phyloP scores from a whole-genome alignment of 2,113 vertebrate genomes.

The Myotis davidii region DNA sequence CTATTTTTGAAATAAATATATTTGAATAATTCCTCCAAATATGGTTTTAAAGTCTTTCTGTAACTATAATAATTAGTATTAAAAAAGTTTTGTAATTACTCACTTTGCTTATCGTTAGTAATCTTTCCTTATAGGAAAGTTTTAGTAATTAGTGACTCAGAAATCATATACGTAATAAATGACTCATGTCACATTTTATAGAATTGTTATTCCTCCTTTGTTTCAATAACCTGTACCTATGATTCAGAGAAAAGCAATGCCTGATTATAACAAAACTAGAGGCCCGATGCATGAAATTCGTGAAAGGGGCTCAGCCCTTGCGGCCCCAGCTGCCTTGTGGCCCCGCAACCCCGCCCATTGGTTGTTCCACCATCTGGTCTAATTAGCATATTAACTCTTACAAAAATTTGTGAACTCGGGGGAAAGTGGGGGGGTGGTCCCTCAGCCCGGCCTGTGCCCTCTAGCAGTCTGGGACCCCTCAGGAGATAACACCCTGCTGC shows the following conservation, averaged over 20 bases:
- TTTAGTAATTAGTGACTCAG: constrained; percentile 78
- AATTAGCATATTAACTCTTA: too few relatives aligned
- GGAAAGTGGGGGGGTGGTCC: too few relatives aligned
- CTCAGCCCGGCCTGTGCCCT: too few relatives aligned
- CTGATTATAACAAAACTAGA: constrained; percentile 33
- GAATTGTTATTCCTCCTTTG: constrained; percentile 63
- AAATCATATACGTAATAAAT: constrained; percentile 52
- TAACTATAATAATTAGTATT: constrained; percentile 45
- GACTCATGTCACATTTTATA: constrained; percentile 74
- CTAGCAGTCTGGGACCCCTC: too few relatives aligned
- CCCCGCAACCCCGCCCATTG: too few relatives aligned
- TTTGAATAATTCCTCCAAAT: constrained; percentile 43
- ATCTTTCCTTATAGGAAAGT: constrained; percentile 75
- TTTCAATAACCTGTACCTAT: constrained; percentile 64
- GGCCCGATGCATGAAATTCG: too few relatives aligned
- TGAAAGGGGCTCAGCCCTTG: too few relatives aligned
- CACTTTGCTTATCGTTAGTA: constrained; percentile 62
- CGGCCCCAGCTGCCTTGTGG: too few relatives aligned
- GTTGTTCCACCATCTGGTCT: too few relatives aligned
- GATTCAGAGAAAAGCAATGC: constrained; percentile 66
- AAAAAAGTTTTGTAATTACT: constrained; percentile 56
- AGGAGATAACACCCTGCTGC: too few relatives aligned
- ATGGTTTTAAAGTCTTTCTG: constrained; percentile 9
- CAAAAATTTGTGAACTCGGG: too few relatives aligned
- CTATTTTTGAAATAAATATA: constrained; percentile 44